Base-by-base conservation (phyloP, 2,888 invertebrate genomes). In the Lasioglossum villosulum region DNA sequence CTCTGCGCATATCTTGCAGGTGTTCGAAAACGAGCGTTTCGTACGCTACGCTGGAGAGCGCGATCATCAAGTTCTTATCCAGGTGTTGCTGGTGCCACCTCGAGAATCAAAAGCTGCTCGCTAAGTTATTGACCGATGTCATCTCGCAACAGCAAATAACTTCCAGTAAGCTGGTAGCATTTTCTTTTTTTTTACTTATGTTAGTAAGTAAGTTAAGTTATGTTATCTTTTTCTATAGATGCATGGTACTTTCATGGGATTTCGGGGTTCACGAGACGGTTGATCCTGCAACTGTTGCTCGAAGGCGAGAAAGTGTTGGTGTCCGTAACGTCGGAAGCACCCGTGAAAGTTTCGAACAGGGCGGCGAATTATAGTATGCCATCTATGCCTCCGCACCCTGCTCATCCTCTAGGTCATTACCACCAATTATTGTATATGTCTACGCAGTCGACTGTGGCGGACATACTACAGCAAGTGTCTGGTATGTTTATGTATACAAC, bases 261-360 rank as follows among this genome's bases (percentile, higher is more conserved):
- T 93, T 97, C 98, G 0, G 98, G 98, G 12, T 99, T 99, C 95
- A 98, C 98, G 66, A 96, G 99, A 45, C 97, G 98, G 78, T 95
- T 99, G 82, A 97, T 99, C 88, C 96, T 99, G 78, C 98, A 99
- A 93, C 96, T 99, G 80, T 96, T 99, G 87, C 95, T 99, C 87
- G 98, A 98, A 93, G 98, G 97, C 93, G 98, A 98, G 95, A 97
- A 97, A 91, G 97, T 98, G 86, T 96, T 97, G 39, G 97, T 98
- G 39, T 97, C 97, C 90, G 96, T 98, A 82, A 95, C 95, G 4
- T 95, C 94, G 4, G 95, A 95, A 81, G 89, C 91, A 83, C 94
- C 93, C 19, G 94, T 95, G 93, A 94, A 93, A 89, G 91, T 93
- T 45, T 93, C 93, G 4, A 91, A 90, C 66, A 92, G 89, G 5